Percentiles rank a stretch among this genome's conserved stretches.
These are phyloP conservation scores for Calameuta pallipes DNA, from an alignment of 2,888 invertebrate genomes.

Conservation along the genomic window DNA sequence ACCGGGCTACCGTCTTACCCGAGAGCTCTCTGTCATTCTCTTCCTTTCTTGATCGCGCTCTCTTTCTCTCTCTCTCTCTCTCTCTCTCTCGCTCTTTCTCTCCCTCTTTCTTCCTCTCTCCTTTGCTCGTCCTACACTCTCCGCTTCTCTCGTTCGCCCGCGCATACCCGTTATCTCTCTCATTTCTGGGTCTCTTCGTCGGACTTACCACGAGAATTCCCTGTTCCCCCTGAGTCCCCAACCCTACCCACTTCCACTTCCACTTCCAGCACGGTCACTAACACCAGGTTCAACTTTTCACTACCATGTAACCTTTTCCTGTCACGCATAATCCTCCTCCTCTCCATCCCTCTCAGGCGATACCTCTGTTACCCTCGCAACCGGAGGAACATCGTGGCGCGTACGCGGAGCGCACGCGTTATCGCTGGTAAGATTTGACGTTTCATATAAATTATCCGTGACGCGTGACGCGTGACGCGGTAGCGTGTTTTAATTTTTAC, in stretches of 20 bases:
- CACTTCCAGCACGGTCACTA: too few relatives aligned
- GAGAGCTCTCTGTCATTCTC: constrained; percentile 31
- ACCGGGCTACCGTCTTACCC: constrained; percentile 66
- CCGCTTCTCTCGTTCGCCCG: constrained; percentile 26
- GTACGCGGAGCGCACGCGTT: constrained; percentile 27
- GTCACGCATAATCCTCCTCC: constrained; percentile 24
- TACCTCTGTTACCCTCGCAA: neutral
- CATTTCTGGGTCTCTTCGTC: constrained; percentile 22
- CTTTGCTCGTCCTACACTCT: constrained; percentile 18
- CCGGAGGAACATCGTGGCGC: neutral
- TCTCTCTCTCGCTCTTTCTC: constrained; percentile 26
- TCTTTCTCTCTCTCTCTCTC: constrained; percentile 25
- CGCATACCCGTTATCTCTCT: constrained; percentile 23
- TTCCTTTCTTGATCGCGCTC: neutral
- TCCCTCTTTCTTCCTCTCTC: constrained; percentile 26
- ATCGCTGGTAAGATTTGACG: constrained; percentile 44
- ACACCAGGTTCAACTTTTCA: too few relatives aligned
- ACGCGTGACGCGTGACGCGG: constrained; percentile 14
- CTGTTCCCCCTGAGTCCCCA: too few relatives aligned
- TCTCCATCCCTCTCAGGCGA: neutral
- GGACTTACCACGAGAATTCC: too few relatives aligned
- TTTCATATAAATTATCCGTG: constrained; percentile 38
- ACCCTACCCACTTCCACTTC: too few relatives aligned
- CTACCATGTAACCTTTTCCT: neutral
- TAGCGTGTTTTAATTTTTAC: constrained; percentile 18